Percentiles rank a stretch among this genome's conserved stretches.
Conservation (phyloP, 2,113 vertebrate genomes). For the Nibea albiflora region DNA sequence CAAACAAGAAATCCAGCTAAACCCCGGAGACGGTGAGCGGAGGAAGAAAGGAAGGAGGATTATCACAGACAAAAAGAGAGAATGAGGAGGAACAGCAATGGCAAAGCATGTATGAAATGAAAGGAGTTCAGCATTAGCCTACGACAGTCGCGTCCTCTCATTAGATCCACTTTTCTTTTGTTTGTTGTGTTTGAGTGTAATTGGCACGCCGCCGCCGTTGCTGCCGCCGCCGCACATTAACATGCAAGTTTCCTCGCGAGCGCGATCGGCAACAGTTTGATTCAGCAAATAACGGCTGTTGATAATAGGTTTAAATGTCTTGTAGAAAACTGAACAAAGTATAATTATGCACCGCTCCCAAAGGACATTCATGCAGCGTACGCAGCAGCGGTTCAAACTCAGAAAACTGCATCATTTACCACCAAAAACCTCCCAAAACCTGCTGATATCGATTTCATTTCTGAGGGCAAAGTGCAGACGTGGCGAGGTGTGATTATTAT, state of each 20-base stretch:
- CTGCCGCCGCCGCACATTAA: background rate
- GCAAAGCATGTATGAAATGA: conserved; percentile 38
- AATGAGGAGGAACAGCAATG: conserved; percentile 25
- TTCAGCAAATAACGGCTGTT: background rate
- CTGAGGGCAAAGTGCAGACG: background rate
- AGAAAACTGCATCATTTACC: background rate
- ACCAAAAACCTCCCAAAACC: background rate
- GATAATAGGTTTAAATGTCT: background rate
- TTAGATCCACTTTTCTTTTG: background rate
- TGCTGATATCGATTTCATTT: background rate
- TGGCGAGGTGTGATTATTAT: no score
- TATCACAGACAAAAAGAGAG: conserved; percentile 13
- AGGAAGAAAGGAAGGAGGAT: conserved; percentile 13
- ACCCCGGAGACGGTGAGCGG: conserved; percentile 9
- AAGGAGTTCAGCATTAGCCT: conserved; percentile 32
- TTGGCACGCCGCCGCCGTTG: no score
- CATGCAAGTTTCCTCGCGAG: background rate
- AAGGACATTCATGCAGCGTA: background rate
- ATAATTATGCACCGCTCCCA: background rate
- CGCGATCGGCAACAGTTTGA: background rate
- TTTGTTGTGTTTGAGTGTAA: background rate
- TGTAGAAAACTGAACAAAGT: background rate
- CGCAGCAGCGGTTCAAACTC: no score
- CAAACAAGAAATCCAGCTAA: conserved; percentile 24
- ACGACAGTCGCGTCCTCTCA: background rate